Percentiles rank a stretch among this genome's conserved stretches.
phyloP scores from a whole-genome alignment of 2,113 vertebrate species.

The Dunckerocampus dactyliophorus region DNA sequence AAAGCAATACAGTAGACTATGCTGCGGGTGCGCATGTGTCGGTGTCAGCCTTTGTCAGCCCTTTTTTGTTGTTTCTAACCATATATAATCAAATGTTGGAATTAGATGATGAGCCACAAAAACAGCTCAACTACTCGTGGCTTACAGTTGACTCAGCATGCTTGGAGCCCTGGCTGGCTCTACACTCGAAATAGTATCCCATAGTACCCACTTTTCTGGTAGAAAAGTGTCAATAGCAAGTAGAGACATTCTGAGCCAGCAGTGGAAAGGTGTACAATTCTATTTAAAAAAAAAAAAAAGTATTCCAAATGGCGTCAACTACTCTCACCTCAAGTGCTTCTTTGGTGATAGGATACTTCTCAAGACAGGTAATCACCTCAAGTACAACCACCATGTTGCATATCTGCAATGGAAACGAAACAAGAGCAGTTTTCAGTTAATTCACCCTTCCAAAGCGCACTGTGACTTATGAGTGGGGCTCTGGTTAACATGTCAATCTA shows the following conservation, averaged over 20 bases:
- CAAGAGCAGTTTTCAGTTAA: not conserved
- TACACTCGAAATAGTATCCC: no score
- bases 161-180: no score
- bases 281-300: not conserved
- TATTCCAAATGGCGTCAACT: not conserved
- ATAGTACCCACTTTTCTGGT: not conserved
- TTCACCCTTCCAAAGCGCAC: not conserved
- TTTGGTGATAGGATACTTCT: constrained; percentile 99
- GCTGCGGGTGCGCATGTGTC: no score
- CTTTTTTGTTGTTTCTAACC: no score
- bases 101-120: no score
- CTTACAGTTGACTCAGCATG: no score
- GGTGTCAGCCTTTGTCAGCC: no score
- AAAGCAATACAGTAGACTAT: no score
- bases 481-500: not conserved
- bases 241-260: no score
- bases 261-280: not conserved
- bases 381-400: constrained; percentile 96
- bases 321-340: constrained; percentile 92
- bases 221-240: not conserved
- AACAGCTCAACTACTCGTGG: no score
- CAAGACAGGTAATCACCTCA: constrained; percentile 96
- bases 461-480: no score
- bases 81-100: no score
- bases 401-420: constrained; percentile 74